Evolutionary conservation across 2,888 invertebrate genomes (phyloP).

Genomic region (Brachynemurus nebulosus): DNA sequence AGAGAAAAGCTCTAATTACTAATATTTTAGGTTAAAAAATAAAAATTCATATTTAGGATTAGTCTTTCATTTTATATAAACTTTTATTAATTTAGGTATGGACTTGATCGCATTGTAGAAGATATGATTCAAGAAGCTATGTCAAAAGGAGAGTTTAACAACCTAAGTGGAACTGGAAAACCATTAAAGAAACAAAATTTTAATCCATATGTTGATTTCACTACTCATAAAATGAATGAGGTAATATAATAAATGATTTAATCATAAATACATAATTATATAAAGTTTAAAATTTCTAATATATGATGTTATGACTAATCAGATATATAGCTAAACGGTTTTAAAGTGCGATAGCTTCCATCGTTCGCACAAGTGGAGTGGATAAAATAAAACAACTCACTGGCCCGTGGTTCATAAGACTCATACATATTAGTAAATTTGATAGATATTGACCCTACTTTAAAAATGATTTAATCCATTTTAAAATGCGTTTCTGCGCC

Average conservation of each 20-base stretch:
- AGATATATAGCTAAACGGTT: neutral
- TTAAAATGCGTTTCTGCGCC: too few species aligned
- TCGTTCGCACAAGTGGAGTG: too few species aligned
- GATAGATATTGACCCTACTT: too few species aligned
- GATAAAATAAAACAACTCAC: too few species aligned
- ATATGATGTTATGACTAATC: neutral
- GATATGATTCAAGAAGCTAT: slow-evolving; percentile 87
- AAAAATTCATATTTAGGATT: too few species aligned
- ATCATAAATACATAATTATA: neutral
- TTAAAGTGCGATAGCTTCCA: too few species aligned
- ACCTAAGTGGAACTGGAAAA: slow-evolving; percentile 69
- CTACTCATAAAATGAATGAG: slow-evolving; percentile 74
- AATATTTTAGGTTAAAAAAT: too few species aligned
- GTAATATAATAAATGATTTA: slow-evolving; percentile 29
- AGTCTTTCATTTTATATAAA: too few species aligned
- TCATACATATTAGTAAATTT: too few species aligned
- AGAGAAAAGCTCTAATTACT: too few species aligned
- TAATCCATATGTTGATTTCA: slow-evolving; percentile 80
- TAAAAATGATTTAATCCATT: too few species aligned
- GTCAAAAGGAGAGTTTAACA: slow-evolving; percentile 77
- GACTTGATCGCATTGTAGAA: slow-evolving; percentile 78
- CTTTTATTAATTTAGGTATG: slow-evolving; percentile 45
- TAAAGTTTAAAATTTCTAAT: neutral
- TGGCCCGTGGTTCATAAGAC: too few species aligned
- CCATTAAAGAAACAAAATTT: slow-evolving; percentile 53